phyloP scores from a whole-genome alignment of 2,113 vertebrate species.

The Lasiurus borealis region DNA sequence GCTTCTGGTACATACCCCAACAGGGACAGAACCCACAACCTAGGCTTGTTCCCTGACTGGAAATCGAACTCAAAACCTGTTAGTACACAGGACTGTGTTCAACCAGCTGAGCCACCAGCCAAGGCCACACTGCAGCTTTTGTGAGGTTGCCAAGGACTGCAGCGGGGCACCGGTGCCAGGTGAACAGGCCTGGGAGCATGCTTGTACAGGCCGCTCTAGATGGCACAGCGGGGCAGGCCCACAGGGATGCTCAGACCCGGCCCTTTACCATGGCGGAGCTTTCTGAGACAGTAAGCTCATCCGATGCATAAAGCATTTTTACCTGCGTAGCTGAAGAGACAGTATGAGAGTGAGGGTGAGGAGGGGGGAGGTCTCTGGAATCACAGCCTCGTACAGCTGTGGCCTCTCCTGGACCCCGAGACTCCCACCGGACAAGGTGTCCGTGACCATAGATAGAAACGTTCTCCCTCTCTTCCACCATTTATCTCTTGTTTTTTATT shows the following conservation, averaged over 20 bases:
- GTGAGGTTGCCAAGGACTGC: neutral
- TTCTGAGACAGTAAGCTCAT: neutral
- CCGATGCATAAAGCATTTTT: fast-evolving
- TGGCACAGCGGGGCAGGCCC: neutral
- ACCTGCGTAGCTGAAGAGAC: no score
- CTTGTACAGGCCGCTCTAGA: fast-evolving
- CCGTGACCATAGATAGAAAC: neutral
- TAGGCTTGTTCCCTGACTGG: no score
- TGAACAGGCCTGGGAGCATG: neutral
- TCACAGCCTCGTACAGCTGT: neutral
- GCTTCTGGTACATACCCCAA: no score
- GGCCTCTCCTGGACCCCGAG: neutral
- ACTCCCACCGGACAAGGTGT: neutral
- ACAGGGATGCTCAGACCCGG: fast-evolving
- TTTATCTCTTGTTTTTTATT: neutral
- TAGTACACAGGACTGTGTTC: no score
- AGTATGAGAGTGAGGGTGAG: neutral
- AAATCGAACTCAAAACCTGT: no score
- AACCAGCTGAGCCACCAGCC: no score
- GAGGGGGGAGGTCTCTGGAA: neutral
- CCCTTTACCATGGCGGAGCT: no score
- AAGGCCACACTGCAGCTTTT: neutral
- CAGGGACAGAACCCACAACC: no score
- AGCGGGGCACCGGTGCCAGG: no score
- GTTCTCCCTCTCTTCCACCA: neutral